phyloP scores from a whole-genome alignment of 2,113 vertebrate species.

The Phylloscopus trochiloides region DNA sequence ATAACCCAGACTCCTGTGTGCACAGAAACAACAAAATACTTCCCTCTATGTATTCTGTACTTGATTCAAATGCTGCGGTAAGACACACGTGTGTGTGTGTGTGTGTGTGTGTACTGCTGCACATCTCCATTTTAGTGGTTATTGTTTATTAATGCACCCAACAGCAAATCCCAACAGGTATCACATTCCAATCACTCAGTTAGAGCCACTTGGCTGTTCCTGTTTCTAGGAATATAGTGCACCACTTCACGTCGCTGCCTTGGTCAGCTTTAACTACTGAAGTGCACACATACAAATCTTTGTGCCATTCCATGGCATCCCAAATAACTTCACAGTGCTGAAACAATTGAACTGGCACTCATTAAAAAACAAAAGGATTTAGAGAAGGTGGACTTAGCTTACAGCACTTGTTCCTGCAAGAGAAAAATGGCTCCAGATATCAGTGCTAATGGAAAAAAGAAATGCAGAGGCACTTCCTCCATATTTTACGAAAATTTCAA shows the following conservation, averaged over 20 bases:
- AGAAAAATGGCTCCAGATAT: background rate
- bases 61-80: background rate
- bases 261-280: background rate
- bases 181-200: background rate
- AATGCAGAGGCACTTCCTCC: background rate
- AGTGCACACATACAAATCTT: background rate
- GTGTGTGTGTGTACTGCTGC: no score
- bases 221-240: background rate
- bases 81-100: fast-evolving
- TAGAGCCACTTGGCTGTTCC: background rate
- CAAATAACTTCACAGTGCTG: background rate
- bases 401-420: background rate
- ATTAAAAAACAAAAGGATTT: background rate
- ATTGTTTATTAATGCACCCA: background rate
- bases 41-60: fast-evolving
- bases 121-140: background rate
- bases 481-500: background rate
- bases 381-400: background rate
- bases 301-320: background rate
- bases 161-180: background rate
- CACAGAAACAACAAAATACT: background rate
- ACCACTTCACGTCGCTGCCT: fast-evolving
- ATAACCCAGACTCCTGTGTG: background rate
- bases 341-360: background rate
- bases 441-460: background rate